A percentile compares a stretch with the other conserved stretches of the same genome.
phyloP scores from a whole-genome alignment of 2,888 invertebrate species.

The Drosophila nigritarsus region DNA sequence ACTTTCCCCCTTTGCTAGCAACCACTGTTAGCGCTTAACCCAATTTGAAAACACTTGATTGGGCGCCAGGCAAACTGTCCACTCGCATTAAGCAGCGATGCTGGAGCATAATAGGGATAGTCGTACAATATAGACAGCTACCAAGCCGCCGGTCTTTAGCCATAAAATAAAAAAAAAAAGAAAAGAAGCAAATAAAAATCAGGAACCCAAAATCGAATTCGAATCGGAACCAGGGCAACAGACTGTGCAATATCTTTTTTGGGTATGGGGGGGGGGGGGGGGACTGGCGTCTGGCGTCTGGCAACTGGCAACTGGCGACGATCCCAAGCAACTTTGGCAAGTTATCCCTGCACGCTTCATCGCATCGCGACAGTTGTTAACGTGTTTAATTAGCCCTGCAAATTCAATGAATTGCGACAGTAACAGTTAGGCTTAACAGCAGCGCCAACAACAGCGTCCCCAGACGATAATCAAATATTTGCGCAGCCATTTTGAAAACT shows the following conservation, averaged over 20 bases:
- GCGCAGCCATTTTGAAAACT: conserved; percentile 84
- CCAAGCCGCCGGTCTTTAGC: conserved; percentile 80
- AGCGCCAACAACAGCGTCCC: conserved; percentile 35
- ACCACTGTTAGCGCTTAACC: conserved; percentile 54
- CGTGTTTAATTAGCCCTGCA: conserved; percentile 81
- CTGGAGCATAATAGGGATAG: conserved; percentile 32
- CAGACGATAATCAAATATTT: conserved; percentile 81
- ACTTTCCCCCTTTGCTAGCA: background rate
- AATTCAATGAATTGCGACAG: conserved; percentile 82
- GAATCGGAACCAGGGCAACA: conserved; percentile 58
- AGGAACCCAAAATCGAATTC: conserved; percentile 24
- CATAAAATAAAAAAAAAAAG: conserved; percentile 15
- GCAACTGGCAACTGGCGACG: conserved; percentile 53
- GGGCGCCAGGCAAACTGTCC: conserved; percentile 82
- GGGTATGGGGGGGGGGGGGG: background rate
- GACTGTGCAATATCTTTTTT: conserved; percentile 40
- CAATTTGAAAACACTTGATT: conserved; percentile 82
- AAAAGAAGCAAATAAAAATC: conserved; percentile 41
- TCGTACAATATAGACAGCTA: conserved; percentile 69
- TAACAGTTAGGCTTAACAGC: conserved; percentile 75
- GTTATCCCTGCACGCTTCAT: conserved; percentile 76
- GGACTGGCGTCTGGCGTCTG: conserved; percentile 66
- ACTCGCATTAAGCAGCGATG: conserved; percentile 64
- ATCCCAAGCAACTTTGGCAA: conserved; percentile 61
- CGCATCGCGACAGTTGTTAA: conserved; percentile 79